Base-by-base conservation (phyloP, 2,888 invertebrate genomes). In the Cosmia pyralina region DNA sequence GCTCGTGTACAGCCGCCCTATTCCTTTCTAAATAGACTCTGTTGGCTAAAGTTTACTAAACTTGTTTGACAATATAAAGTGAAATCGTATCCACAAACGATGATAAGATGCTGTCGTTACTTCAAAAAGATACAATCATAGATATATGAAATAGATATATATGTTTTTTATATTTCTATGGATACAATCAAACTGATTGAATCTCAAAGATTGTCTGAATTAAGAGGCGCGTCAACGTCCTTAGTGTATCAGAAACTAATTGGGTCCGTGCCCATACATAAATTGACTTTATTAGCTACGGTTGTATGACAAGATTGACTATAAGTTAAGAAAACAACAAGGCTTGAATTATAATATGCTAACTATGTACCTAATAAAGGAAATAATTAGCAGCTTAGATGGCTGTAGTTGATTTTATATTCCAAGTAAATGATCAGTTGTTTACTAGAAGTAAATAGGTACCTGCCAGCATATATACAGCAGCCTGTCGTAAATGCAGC, bases 21-120 rank as follows among this genome's bases (percentile, higher is more conserved):
- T 84, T 90, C 89, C 87, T 90, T 89, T 91, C 91, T 89, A 90
- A 89, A 89, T 74, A 79, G 69, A 78, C 72, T 75, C 69, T 69
- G 63, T 67, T 69, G 17, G 72, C 75, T 60, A 78, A 79, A 77
- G 66, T 81, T 72, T 69, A 73, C 65, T 60, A 79, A 87, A 87
- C 86, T 69, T 78, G 85, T 85, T 86, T 83, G 70, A 71, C 71
- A 79, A 83, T 76, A 74, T 80, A 55, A 84, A 87, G 85, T 82
- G 87, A 88, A 88, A 88, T 86, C 85, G 83, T 75, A 50, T 78
- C 60, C 64, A 48, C 41, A 69, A 75, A 77, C 66, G 57, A 69
- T 22, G 55, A 65, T 60, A 67, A 58, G 62, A 65, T 64, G 59
- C 46, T 38, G 64, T 71, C 71, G 53, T 68, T 71, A 68, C 67